Evolutionary conservation across 1,140 invertebrate genomes (phyloP).

Genomic region (Bombus consobrinus): DNA sequence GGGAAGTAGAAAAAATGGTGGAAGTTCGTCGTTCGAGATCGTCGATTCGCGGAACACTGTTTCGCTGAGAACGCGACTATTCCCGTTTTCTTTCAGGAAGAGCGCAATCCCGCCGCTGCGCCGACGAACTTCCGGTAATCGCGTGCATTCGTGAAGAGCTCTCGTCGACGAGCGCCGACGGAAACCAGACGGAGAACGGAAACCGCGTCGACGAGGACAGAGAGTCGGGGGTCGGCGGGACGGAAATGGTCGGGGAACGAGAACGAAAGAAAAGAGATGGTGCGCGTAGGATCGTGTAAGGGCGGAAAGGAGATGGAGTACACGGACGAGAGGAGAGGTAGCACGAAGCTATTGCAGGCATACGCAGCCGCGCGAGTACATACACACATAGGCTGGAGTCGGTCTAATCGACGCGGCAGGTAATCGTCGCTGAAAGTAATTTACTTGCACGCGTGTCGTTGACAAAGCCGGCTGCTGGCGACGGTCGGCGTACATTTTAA

Average conservation of each 20-base stretch:
- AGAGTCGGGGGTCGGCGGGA: background rate
- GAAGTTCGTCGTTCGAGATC: constrained; percentile 35
- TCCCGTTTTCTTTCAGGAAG: constrained; percentile 57
- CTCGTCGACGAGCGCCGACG: constrained; percentile 56
- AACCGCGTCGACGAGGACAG: constrained; percentile 31
- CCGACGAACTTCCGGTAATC: constrained; percentile 64
- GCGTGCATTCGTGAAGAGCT: constrained; percentile 64
- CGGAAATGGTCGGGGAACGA: constrained; percentile 3
- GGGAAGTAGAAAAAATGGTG: background rate
- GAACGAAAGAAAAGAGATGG: constrained; percentile 26
- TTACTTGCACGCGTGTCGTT: constrained; percentile 69
- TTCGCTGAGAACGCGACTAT: constrained; percentile 64
- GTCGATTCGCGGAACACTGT: constrained; percentile 66
- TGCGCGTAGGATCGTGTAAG: background rate
- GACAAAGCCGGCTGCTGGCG: constrained; percentile 67
- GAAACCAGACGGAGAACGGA: constrained; percentile 28
- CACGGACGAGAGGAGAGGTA: background rate
- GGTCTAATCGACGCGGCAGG: constrained; percentile 64
- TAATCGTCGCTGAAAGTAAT: constrained; percentile 71
- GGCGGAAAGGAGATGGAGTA: background rate
- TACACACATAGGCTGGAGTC: too few species aligned
- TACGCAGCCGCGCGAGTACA: background rate
- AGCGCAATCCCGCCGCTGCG: constrained; percentile 62
- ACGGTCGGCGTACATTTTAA: constrained; percentile 69
- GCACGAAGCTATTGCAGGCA: background rate